Conservation (phyloP, 2,797 vertebrate species). For the Myripristis jacobus region DNA sequence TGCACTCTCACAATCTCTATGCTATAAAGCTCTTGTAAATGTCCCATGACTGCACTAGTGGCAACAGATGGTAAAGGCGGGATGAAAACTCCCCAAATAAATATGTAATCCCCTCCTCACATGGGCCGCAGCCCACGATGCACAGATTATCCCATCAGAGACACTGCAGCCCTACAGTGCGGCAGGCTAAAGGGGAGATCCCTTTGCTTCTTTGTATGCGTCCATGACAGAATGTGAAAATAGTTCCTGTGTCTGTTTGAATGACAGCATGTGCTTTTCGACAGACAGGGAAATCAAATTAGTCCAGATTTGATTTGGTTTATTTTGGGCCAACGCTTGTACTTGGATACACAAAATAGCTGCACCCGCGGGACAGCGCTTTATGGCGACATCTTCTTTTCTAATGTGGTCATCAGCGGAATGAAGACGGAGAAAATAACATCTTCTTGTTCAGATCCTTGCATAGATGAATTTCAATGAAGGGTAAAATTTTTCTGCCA, state of each 20-base stretch:
- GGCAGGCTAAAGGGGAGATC: conserved; percentile 32
- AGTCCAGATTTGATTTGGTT: too few relatives aligned
- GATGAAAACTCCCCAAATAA: conserved; percentile 81
- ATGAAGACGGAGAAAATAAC: conserved; percentile 9
- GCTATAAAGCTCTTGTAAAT: conserved; percentile 52
- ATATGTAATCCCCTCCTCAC: conserved; percentile 83
- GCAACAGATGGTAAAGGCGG: conserved; percentile 81
- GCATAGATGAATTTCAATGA: too few relatives aligned
- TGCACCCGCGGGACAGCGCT: too few relatives aligned
- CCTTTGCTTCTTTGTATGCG: conserved; percentile 2
- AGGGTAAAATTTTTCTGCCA: too few relatives aligned
- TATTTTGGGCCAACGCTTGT: too few relatives aligned
- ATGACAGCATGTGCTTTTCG: not conserved
- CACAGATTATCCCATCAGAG: conserved; percentile 75
- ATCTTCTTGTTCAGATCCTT: too few relatives aligned
- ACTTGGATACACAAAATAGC: too few relatives aligned
- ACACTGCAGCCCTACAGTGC: conserved; percentile 37
- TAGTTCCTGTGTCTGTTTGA: not conserved
- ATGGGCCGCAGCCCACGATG: conserved; percentile 64
- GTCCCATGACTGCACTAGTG: conserved; percentile 47
- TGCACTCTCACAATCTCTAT: conserved; percentile 17
- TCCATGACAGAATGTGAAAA: conserved; percentile 27
- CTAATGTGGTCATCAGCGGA: conserved; percentile 12
- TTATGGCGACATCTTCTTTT: conserved; percentile 1
- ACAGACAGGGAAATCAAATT: not conserved